phyloP scores from a whole-genome alignment of 2,888 invertebrate species.

The Athetis lepigone region DNA sequence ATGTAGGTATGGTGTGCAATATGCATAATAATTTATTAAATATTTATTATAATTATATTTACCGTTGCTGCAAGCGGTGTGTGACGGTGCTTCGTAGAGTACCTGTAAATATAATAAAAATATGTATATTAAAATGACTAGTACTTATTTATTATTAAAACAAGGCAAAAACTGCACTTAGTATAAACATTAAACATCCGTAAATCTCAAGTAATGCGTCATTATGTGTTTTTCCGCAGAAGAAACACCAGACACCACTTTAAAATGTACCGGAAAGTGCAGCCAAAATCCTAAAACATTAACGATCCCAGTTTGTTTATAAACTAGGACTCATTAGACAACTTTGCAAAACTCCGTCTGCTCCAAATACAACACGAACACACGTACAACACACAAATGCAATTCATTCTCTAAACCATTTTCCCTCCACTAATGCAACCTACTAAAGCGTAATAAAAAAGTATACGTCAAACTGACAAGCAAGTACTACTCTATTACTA shows the following conservation, averaged over 20 bases:
- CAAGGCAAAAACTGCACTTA: neutral
- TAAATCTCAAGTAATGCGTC: neutral
- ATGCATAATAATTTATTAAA: slow-evolving; percentile 1
- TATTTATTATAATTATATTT: slow-evolving; percentile 61
- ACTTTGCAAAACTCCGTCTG: slow-evolving; percentile 35
- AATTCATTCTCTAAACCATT: slow-evolving; percentile 39
- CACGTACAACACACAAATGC: slow-evolving; percentile 19
- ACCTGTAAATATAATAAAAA: slow-evolving; percentile 68
- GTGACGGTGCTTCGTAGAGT: slow-evolving; percentile 49
- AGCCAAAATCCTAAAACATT: slow-evolving; percentile 36
- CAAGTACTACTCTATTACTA: slow-evolving; percentile 68
- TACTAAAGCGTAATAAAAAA: slow-evolving; percentile 56
- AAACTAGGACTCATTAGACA: slow-evolving; percentile 40
- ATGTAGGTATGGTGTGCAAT: neutral
- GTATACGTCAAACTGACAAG: slow-evolving; percentile 59
- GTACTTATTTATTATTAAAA: neutral
- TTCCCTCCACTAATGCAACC: slow-evolving; percentile 35
- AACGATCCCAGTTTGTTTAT: slow-evolving; percentile 39
- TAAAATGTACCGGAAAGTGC: slow-evolving; percentile 8
- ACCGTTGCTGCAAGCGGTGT: slow-evolving; percentile 82
- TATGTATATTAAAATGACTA: neutral
- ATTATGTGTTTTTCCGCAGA: neutral
- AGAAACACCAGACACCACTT: neutral
- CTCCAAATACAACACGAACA: slow-evolving; percentile 32
- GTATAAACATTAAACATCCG: too few species aligned